Evolutionary conservation across 2,113 vertebrate species (phyloP).

Genomic region (Pantherophis guttatus): DNA sequence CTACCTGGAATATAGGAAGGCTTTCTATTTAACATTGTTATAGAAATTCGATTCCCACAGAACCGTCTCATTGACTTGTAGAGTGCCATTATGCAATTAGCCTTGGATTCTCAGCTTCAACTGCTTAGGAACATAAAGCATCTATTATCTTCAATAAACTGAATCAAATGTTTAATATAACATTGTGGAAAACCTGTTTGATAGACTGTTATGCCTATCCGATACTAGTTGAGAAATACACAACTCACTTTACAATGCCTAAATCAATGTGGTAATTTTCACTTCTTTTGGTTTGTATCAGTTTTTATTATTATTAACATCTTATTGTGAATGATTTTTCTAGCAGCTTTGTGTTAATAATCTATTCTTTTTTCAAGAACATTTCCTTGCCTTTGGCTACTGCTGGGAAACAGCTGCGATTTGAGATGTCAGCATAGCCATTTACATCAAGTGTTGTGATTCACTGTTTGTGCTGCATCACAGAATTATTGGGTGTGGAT

Average conservation of each 20-base stretch:
- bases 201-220: neutral
- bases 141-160: neutral
- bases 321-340: slow-evolving; percentile 50
- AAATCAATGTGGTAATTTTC: slow-evolving; percentile 34
- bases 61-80: neutral
- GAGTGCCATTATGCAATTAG: neutral
- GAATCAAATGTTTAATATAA: neutral
- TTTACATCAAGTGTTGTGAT: slow-evolving; percentile 61
- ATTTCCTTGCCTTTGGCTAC: slow-evolving; percentile 62
- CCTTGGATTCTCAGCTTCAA: neutral
- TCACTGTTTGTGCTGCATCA: slow-evolving; percentile 61
- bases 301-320: slow-evolving; percentile 37
- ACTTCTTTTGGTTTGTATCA: slow-evolving; percentile 21
- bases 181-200: neutral
- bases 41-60: neutral
- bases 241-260: slow-evolving; percentile 11
- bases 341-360: slow-evolving; percentile 36
- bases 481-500: slow-evolving; percentile 61
- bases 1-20: neutral
- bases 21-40: neutral
- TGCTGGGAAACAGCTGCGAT: slow-evolving; percentile 64
- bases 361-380: slow-evolving; percentile 56
- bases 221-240: slow-evolving; percentile 16
- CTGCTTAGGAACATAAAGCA: neutral
- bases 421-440: slow-evolving; percentile 63